Percentiles rank a stretch among this genome's conserved stretches.
phyloP scores from a whole-genome alignment of 53 echinoderm and acorn worm species.

The Luidia sarsii region DNA sequence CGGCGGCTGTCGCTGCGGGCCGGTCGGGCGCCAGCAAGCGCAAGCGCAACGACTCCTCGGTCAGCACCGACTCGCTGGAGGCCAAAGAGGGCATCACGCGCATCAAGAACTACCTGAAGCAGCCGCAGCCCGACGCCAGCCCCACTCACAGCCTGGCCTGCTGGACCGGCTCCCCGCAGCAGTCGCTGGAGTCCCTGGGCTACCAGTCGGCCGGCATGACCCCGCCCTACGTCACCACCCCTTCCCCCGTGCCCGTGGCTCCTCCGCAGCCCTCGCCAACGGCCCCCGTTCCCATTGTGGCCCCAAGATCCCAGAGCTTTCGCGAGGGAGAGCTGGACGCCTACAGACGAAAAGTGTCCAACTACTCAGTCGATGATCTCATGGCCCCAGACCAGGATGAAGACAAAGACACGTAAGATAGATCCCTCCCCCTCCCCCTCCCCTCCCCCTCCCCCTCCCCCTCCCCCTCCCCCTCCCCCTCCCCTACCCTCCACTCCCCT shows the following conservation, averaged over 20 bases:
- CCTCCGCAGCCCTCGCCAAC: neutral
- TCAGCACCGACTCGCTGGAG: neutral
- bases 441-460: too few species aligned
- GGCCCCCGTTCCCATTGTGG: neutral
- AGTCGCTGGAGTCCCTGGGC: too few species aligned
- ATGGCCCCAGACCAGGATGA: conserved; percentile 9
- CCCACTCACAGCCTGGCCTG: neutral
- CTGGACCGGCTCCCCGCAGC: too few species aligned
- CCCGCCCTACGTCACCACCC: neutral
- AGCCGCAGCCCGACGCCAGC: neutral
- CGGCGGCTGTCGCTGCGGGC: neutral
- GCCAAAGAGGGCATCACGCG: neutral
- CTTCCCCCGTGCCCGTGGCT: neutral
- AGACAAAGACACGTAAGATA: conserved; percentile 56
- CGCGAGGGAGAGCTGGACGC: conserved; percentile 18
- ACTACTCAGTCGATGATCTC: neutral
- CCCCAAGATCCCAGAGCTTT: neutral
- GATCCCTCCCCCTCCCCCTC: too few species aligned
- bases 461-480: too few species aligned
- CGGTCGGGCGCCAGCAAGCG: neutral
- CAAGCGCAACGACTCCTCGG: neutral
- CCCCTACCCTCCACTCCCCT: too few species aligned
- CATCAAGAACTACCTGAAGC: conserved; percentile 19
- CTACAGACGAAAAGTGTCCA: too few species aligned
- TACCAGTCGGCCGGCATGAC: neutral